Evolutionary conservation across 1,140 invertebrate genomes (phyloP).

Genomic region (Rhagoletis pomonella): DNA sequence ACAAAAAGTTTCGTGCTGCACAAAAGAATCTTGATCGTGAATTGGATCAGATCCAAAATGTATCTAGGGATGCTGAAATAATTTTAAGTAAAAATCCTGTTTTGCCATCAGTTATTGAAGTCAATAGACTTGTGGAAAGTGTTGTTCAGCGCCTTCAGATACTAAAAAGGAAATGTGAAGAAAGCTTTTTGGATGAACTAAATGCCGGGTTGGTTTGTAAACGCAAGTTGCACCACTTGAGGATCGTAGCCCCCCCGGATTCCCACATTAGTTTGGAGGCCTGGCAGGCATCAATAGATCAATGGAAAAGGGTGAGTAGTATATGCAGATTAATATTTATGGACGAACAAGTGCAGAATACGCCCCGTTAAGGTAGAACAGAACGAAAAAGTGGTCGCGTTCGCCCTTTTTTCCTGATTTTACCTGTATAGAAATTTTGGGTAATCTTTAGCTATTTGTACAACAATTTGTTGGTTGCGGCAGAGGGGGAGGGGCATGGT

Average conservation of each 20-base stretch:
- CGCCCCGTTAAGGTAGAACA: too few species aligned
- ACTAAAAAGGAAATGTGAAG: slow-evolving; percentile 94
- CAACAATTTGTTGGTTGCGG: too few species aligned
- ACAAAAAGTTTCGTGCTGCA: slow-evolving; percentile 96
- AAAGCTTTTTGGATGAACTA: slow-evolving; percentile 93
- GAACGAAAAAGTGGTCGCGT: too few species aligned
- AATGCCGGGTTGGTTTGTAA: slow-evolving; percentile 86
- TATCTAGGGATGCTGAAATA: slow-evolving; percentile 88
- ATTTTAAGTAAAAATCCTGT: slow-evolving; percentile 74
- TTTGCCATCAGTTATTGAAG: slow-evolving; percentile 77
- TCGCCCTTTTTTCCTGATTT: too few species aligned
- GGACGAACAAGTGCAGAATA: too few species aligned
- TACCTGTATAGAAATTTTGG: too few species aligned
- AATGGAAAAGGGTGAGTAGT: slow-evolving; percentile 79
- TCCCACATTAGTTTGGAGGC: slow-evolving; percentile 66
- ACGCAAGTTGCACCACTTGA: slow-evolving; percentile 92
- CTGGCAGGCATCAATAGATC: slow-evolving; percentile 79
- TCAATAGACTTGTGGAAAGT: slow-evolving; percentile 87
- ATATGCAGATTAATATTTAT: too few species aligned
- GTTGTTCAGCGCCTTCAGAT: slow-evolving; percentile 93
- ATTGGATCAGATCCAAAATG: slow-evolving; percentile 88
- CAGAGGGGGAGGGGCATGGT: too few species aligned
- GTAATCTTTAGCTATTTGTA: too few species aligned
- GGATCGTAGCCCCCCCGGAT: slow-evolving; percentile 78
- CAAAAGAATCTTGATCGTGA: slow-evolving; percentile 96